A percentile compares a stretch with the other conserved stretches of the same genome.
Conservation (phyloP, 2,888 invertebrate genomes). For the Lycia hirtaria region DNA sequence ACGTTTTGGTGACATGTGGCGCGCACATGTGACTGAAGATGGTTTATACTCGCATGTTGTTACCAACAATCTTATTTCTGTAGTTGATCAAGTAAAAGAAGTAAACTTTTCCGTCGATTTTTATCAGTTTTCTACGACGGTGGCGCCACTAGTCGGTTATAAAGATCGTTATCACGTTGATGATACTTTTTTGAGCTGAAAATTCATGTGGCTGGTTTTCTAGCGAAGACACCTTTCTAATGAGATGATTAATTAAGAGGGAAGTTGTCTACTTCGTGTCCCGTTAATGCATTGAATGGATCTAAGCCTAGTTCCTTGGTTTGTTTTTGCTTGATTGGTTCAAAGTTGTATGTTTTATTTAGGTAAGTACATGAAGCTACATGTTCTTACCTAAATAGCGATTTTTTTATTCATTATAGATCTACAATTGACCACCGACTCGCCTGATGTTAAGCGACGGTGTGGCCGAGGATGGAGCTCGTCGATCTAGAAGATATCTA, state of each 20-base stretch:
- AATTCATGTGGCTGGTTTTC: constrained; percentile 39
- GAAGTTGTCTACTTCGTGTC: constrained; percentile 9
- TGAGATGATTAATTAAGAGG: constrained; percentile 35
- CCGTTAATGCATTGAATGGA: constrained; percentile 9
- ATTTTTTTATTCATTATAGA: background rate
- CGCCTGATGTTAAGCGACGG: no score
- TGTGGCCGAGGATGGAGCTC: no score
- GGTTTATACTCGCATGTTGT: constrained; percentile 36
- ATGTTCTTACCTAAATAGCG: background rate
- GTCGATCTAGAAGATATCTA: no score
- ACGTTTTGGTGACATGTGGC: constrained; percentile 66
- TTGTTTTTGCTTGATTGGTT: background rate
- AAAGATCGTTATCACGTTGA: background rate
- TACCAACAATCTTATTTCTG: constrained; percentile 7
- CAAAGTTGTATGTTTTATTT: background rate
- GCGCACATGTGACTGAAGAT: constrained; percentile 47
- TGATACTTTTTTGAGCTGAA: constrained; percentile 41
- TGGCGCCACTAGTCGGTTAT: background rate
- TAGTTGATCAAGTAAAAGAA: background rate
- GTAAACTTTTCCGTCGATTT: background rate
- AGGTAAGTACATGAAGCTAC: no score
- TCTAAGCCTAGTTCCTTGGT: background rate
- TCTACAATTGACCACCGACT: no score
- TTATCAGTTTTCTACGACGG: background rate
- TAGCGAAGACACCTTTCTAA: constrained; percentile 38